Percentiles rank a stretch among this genome's conserved stretches.
phyloP scores from a whole-genome alignment of 2,113 vertebrate genomes.

The Sorex araneus region DNA sequence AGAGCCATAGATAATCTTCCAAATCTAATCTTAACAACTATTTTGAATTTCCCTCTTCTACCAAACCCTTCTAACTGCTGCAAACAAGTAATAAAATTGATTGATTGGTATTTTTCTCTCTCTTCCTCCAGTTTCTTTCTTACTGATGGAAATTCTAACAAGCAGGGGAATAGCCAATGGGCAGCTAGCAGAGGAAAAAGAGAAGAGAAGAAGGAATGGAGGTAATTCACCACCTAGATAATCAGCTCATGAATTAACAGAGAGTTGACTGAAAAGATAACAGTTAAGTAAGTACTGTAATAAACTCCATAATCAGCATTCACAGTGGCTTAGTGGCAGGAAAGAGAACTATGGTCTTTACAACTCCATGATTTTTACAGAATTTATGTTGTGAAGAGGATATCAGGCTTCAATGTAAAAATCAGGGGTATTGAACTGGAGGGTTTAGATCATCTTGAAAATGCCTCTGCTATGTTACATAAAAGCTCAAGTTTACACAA shows the following conservation, averaged over 20 bases:
- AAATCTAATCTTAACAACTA: slow-evolving; percentile 80
- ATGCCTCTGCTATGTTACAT: slow-evolving; percentile 7
- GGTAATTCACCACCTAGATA: slow-evolving; percentile 73
- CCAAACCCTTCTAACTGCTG: slow-evolving; percentile 72
- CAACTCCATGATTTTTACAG: slow-evolving; percentile 63
- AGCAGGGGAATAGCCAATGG: slow-evolving; percentile 46
- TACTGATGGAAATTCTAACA: slow-evolving; percentile 68
- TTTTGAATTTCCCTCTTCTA: slow-evolving; percentile 74
- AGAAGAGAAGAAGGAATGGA: slow-evolving; percentile 51
- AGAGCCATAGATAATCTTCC: slow-evolving; percentile 76
- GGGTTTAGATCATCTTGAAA: slow-evolving; percentile 4
- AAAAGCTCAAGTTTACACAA: slow-evolving; percentile 18
- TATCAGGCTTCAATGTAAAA: not conserved
- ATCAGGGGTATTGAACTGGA: not conserved
- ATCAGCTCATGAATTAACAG: slow-evolving; percentile 81
- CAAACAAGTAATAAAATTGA: slow-evolving; percentile 84
- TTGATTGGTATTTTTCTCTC: slow-evolving; percentile 59
- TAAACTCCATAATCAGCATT: slow-evolving; percentile 76
- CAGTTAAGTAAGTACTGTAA: slow-evolving; percentile 76
- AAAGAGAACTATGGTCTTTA: slow-evolving; percentile 49
- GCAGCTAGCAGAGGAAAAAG: slow-evolving; percentile 1
- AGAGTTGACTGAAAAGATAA: slow-evolving; percentile 73
- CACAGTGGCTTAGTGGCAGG: slow-evolving; percentile 48
- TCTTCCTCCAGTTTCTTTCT: slow-evolving; percentile 50
- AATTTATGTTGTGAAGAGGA: slow-evolving; percentile 40